A percentile compares a stretch with the other conserved stretches of the same genome.
phyloP scores from a whole-genome alignment of 1,140 invertebrate genomes.

The Phymorhynchus buccinoides region DNA sequence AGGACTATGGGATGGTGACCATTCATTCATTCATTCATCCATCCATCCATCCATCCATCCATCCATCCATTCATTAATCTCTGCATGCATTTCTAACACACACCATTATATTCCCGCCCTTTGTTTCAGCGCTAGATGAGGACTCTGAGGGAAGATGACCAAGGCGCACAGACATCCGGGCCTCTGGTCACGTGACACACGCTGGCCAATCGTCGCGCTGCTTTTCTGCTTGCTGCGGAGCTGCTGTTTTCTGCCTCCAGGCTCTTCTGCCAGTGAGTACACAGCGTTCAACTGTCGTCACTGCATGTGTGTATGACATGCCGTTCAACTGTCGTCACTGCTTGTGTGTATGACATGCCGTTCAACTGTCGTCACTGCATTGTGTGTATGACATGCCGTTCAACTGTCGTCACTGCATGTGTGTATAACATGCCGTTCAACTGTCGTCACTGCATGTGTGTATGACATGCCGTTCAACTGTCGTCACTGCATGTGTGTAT shows the following conservation, averaged over 20 bases:
- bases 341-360: too few species aligned
- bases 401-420: too few species aligned
- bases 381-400: too few species aligned
- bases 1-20: conserved; percentile 13
- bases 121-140: conserved; percentile 24
- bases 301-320: conserved; percentile 23
- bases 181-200: conserved; percentile 20
- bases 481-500: too few species aligned
- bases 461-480: too few species aligned
- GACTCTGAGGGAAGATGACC: conserved; percentile 16
- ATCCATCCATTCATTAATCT: conserved; percentile 24
- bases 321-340: too few species aligned
- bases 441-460: too few species aligned
- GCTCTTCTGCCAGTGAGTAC: not conserved
- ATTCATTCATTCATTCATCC: not conserved
- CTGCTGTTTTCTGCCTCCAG: not conserved
- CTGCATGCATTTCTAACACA: too few species aligned
- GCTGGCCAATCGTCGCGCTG: not conserved
- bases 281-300: too few species aligned
- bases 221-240: not conserved
- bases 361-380: too few species aligned
- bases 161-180: not conserved
- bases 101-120: too few species aligned
- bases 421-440: too few species aligned
- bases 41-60: not conserved